Evolutionary conservation across 2,797 vertebrate species (phyloP).

Genomic region (Esox lucius): DNA sequence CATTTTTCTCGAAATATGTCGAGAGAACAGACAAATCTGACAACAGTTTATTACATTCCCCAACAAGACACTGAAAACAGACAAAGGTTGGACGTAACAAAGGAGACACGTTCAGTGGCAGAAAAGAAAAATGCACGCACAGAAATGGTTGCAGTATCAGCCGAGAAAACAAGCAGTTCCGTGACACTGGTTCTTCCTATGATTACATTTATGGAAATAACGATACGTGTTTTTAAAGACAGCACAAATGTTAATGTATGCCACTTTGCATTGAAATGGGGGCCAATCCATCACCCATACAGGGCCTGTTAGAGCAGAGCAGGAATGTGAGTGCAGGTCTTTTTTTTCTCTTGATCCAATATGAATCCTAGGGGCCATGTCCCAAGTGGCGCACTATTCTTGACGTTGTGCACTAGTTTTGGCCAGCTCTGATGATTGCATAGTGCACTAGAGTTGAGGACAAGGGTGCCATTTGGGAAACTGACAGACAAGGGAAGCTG

Average conservation of each 20-base stretch:
- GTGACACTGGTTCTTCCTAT: constrained; percentile 15
- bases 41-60: constrained; percentile 16
- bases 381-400: constrained; percentile 1
- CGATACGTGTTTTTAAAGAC: constrained; percentile 49
- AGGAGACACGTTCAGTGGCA: background rate
- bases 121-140: background rate
- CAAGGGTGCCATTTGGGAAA: background rate
- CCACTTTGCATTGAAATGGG: constrained; percentile 38
- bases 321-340: background rate
- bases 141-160: constrained; percentile 49
- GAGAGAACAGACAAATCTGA: constrained; percentile 5
- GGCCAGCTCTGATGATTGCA: too few relatives aligned
- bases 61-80: constrained; percentile 15
- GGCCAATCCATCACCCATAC: constrained; percentile 57
- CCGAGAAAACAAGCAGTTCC: constrained; percentile 15
- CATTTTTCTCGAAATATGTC: constrained; percentile 7
- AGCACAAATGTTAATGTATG: constrained; percentile 57
- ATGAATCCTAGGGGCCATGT: constrained; percentile 3
- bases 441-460: background rate
- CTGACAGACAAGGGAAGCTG: constrained; percentile 11
- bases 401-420: too few relatives aligned
- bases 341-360: constrained; percentile 7
- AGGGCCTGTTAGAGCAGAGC: constrained; percentile 27
- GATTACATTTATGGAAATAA: constrained; percentile 65
- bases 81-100: background rate